Evolutionary conservation across 2,113 vertebrate species (phyloP), one percentile per base, ranked within the genome.

Genomic region (Bettongia penicillata): DNA sequence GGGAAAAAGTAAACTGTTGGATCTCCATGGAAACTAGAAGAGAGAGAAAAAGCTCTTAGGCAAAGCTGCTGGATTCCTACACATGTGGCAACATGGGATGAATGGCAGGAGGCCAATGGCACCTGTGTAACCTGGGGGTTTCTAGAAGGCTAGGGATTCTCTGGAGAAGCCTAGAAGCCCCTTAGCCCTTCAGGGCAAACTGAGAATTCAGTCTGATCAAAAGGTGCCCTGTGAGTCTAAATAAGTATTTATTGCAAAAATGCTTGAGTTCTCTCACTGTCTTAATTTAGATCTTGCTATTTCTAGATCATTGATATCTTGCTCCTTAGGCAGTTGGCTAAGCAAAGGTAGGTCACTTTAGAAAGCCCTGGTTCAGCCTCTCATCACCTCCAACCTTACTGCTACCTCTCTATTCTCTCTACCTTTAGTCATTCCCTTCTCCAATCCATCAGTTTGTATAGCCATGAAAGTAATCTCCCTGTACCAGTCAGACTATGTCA

Each of bases 21-120:
- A 3, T 99, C 97, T 97, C 98, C 98, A 98, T 98, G 98, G 98
- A 96, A 98, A 98, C 98, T 89, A 28, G 93, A 61, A 96, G 93
- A 53, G 61, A 90, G 89, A 94, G 50, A 90, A 91, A 94, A 94
- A 28, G 91, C 95, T 61, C 89, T 14, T 28, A 84, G 89, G 55
- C 91, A 92, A 97, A 96, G 37, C 96, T 0, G 8, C 55, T 9
- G 0, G 94, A 95, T 97, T 97, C 96, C 92, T 94, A 96, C 96
- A 91, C 93, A 89, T 51, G 8, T 89, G 96, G n/a, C 52, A 96
- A 96, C 95, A 97, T 50, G 5, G 90, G 91, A 9, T 1, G 31
- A 19, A 90, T 95, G 28, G 61, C 90, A 90, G 25, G 90, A 43
- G 90, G 53, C 8, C 8, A 26, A 68, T 84, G 8, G 93, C 84